Base-by-base conservation (phyloP, 2,797 vertebrate species). In the Enteromius viviparus region DNA sequence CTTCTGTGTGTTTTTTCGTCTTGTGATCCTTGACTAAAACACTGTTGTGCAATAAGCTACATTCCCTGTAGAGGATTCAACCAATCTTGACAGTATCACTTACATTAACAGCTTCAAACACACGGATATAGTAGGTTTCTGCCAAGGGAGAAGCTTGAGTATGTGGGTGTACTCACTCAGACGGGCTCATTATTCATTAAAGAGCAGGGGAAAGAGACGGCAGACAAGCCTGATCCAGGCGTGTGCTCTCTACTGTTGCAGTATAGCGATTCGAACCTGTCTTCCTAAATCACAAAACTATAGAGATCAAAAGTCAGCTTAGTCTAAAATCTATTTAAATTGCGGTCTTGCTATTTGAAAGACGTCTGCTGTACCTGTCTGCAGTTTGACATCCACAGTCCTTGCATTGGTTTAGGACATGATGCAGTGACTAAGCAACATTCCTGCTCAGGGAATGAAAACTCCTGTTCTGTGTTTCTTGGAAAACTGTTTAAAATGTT, bases 151-250 rank as follows among this genome's bases (percentile, higher is more conserved):
- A 75, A 32, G 45, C 6, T 37, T 32, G 45, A 75, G 60, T 53
- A 64, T 76, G 81, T 66, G 81, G 62, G 62, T 55, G 62, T 68
- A 26, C 37, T 19, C 4, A 5, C 19, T 75, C 80, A 45, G 14
- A 6, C 58, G 42, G 66, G 80, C 49, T 82, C 47, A 82, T 76
- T 65, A 76, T 76, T 82, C 72, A 82, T 55, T 82, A 76, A 74
- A 82, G 40, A 62, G 26, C 53, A 62, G 40, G 64, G 64, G 47
- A 76, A 68, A 34, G 75, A 71, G 15, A 69, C 15, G 14, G 6
- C 21, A 71, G 51, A 83, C 65, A 11, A n/a, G 81, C 5, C 37
- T 70, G 74, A 70, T 15, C 17, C 81, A 47, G 34, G 4, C 14
- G n/a, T 40, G 42, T 32, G 34, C 76, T 72, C n/a, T 66, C 45